Percentiles rank a stretch among this genome's conserved stretches.
Evolutionary conservation across 2,113 vertebrate species (phyloP).

Genomic region (Corydoras sp.): DNA sequence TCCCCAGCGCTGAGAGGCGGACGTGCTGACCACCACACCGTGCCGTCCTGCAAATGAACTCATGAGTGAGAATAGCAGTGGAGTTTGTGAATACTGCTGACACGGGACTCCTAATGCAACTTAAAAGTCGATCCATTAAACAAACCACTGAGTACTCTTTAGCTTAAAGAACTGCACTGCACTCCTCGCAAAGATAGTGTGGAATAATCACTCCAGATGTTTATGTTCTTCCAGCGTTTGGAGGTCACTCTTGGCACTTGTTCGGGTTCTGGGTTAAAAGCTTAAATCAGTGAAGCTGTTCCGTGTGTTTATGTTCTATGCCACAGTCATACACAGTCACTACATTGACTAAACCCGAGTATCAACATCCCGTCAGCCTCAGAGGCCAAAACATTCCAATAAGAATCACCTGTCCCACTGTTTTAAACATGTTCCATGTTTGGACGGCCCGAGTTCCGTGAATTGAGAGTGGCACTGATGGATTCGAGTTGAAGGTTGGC

Average conservation of each 20-base stretch:
- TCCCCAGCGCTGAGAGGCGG: too few species aligned
- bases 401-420: not conserved
- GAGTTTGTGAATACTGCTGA: too few species aligned
- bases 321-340: constrained; percentile 8
- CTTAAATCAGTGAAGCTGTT: not conserved
- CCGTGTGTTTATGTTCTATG: not conserved
- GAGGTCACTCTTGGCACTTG: constrained; percentile 13
- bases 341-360: constrained; percentile 1
- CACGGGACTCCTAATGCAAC: not conserved
- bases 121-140: not conserved
- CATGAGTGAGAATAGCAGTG: too few species aligned
- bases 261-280: constrained; percentile 3
- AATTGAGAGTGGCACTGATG: not conserved
- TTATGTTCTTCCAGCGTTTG: constrained; percentile 11
- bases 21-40: too few species aligned
- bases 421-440: not conserved
- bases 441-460: not conserved
- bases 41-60: too few species aligned
- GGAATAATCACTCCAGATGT: not conserved
- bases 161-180: not conserved
- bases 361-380: constrained; percentile 12
- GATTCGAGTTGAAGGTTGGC: not conserved
- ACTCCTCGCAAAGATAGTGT: not conserved
- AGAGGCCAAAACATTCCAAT: not conserved
- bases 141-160: constrained; percentile 7